These are phyloP conservation scores for Cheilosia pagana DNA, from an alignment of 2,888 invertebrate species.

Conservation along the genomic window DNA sequence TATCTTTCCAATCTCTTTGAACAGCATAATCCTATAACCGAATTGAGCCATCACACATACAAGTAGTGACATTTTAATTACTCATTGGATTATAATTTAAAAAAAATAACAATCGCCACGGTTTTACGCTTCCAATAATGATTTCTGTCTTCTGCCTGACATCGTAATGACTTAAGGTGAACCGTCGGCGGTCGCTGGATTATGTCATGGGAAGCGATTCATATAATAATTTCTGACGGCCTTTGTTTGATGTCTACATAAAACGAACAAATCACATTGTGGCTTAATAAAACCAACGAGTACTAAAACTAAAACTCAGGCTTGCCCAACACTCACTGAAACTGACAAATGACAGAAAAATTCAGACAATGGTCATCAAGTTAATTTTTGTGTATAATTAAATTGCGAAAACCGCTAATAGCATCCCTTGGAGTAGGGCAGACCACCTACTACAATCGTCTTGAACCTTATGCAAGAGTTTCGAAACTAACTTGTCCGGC, in stretches of 20 bases:
- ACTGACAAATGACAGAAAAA: conserved; percentile 32
- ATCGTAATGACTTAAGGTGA: conserved; percentile 15
- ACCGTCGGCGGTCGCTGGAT: conserved; percentile 21
- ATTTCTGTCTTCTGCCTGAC: conserved; percentile 33
- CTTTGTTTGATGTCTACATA: conserved; percentile 17
- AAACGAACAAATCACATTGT: conserved; percentile 38
- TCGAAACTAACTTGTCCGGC: conserved; percentile 30
- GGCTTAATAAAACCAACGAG: conserved; percentile 29
- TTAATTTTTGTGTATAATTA: conserved; percentile 9
- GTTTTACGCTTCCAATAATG: conserved; percentile 58
- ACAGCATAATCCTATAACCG: not conserved
- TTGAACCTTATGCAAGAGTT: conserved; percentile 20
- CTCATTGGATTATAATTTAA: conserved; percentile 58
- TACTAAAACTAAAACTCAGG: not conserved
- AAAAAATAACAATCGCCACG: conserved; percentile 58
- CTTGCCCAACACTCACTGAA: not conserved
- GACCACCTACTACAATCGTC: not conserved
- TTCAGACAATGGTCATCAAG: conserved; percentile 37
- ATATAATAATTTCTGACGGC: conserved; percentile 58
- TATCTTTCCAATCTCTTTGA: conserved; percentile 1
- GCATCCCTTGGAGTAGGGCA: conserved; percentile 8
- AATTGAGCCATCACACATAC: conserved; percentile 21
- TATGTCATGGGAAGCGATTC: conserved; percentile 70
- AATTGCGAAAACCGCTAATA: conserved; percentile 34
- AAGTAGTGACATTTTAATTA: conserved; percentile 61